Base-by-base conservation (phyloP, 2,888 invertebrate species). In the Cephus rjabovi region DNA sequence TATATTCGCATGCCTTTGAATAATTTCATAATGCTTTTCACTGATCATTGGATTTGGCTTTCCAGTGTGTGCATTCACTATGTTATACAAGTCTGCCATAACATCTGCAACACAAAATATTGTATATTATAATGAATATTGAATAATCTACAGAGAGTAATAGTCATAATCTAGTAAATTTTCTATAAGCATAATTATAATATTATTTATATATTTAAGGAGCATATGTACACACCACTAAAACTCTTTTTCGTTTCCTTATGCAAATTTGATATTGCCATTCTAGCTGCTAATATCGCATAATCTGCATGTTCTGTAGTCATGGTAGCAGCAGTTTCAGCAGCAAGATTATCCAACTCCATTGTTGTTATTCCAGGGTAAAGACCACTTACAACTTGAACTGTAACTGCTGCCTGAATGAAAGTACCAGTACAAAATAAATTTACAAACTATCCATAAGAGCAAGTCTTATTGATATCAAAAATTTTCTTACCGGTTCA, bases 221-320 rank as follows among this genome's bases (percentile, higher is more conserved):
- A 15, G 9, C 2, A 71, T 4, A 40, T 12, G 74, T 69, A 81
- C 88, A 88, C 93, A 97, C 97, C 97, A 87, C 96, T 97, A 90
- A 98, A 99, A 76, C 95, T 95, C 92, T 99, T 98, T 89, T 96
- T 98, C 0, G 99, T 99, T 93, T 99, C 98, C 90, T 99, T 99
- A 89, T 99, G 99, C 80, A 99, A 93, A 93, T 99, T 99, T 1
- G 99, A 98, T 74, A 99, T 96, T 11, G 98, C 99, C 88, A 99
- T 96, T 84, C 99, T 94, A 4, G 97, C 97, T 77, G 97, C 97
- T 76, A 97, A 92, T 79, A 96, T 93, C 9, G 97, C 99, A 93
- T 99, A 99, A 92, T 99, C 99, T 0, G 99, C 98, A 92, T 99
- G 99, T 88, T 96, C 96, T 6, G 98, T 98, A 0, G 99, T 99